Base-by-base conservation (phyloP, 2,113 vertebrate species). In the Catharus bicknelli region DNA sequence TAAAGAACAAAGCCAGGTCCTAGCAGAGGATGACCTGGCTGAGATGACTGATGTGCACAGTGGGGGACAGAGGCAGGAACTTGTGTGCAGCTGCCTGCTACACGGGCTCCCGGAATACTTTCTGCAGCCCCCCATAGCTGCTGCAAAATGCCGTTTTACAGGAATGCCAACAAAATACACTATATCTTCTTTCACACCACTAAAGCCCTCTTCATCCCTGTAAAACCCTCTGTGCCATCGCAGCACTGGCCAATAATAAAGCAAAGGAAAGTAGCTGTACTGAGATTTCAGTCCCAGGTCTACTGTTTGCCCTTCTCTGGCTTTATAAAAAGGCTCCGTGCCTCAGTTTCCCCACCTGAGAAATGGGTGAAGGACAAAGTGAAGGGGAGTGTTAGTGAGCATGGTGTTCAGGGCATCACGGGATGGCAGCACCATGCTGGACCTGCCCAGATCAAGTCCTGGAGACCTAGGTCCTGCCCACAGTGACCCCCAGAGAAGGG, bases 61-160 rank as follows among this genome's bases (percentile, higher is more conserved):
- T 45, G 12, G 4, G 26, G 16, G 45, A 72, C 2, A 2, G 48
- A 79, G 55, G 57, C 64, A 72, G 57, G 78, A 73, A 68, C n/a
- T 58, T 0, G 0, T 23, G 57, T 18, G 2, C 40, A 40, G 61
- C 69, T 64, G 45, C 21, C 87, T 83, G 51, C 54, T 73, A 30
- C 20, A 10, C 0, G 1, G 58, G 54, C 50, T 82, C 42, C 82
- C 0, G 0, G 54, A 10, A 61, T 8, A 8, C 61, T 73, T 81
- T 76, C 75, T 74, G 21, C 66, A 77, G 72, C 48, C 42, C 51
- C 75, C 47, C 72, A 69, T 54, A 70, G 53, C 72, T 5, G 1
- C 72, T 67, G 13, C 47, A 6, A 40, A 40, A 1, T 1, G 1
- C 42, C 76, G 26, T 53, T 88, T 85, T 15, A 9, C 34, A 67